A percentile compares a stretch with the other conserved stretches of the same genome.
These are phyloP conservation scores for Periplaneta americana DNA, from an alignment of 1,140 invertebrate genomes.

Conservation along the genomic window DNA sequence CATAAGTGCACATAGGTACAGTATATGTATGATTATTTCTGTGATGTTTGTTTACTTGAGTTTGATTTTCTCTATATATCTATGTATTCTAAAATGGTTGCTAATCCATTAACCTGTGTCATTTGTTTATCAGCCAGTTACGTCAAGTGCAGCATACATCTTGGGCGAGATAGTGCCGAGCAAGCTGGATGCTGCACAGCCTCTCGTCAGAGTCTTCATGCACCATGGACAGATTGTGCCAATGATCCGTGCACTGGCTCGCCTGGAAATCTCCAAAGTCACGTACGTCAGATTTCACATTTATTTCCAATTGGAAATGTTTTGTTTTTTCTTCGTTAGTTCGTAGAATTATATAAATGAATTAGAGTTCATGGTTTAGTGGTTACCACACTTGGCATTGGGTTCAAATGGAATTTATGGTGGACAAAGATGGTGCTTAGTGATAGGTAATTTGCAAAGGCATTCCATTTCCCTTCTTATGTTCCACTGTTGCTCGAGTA, in stretches of 20 bases:
- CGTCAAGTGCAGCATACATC: slow-evolving; percentile 77
- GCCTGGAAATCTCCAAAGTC: slow-evolving; percentile 80
- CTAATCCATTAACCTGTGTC: background rate
- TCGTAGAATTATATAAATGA: too few relatives aligned
- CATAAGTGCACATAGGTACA: too few relatives aligned
- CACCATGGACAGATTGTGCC: slow-evolving; percentile 79
- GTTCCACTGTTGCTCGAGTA: too few relatives aligned
- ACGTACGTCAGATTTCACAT: slow-evolving; percentile 66
- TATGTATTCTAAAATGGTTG: background rate
- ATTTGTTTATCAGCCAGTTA: slow-evolving; percentile 60
- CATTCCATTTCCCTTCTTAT: too few relatives aligned
- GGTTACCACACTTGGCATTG: too few relatives aligned
- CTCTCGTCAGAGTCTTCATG: slow-evolving; percentile 75
- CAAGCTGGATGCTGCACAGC: slow-evolving; percentile 82
- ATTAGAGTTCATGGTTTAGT: too few relatives aligned
- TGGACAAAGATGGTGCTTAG: too few relatives aligned
- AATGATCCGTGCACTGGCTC: slow-evolving; percentile 72
- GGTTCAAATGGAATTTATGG: too few relatives aligned
- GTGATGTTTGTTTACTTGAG: background rate
- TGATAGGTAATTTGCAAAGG: too few relatives aligned
- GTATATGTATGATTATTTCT: background rate
- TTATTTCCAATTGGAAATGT: too few relatives aligned
- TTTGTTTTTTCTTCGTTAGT: too few relatives aligned
- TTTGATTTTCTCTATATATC: background rate
- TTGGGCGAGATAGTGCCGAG: slow-evolving; percentile 79